Conservation (phyloP, 2,888 invertebrate species). For the Masnerella sp. region DNA sequence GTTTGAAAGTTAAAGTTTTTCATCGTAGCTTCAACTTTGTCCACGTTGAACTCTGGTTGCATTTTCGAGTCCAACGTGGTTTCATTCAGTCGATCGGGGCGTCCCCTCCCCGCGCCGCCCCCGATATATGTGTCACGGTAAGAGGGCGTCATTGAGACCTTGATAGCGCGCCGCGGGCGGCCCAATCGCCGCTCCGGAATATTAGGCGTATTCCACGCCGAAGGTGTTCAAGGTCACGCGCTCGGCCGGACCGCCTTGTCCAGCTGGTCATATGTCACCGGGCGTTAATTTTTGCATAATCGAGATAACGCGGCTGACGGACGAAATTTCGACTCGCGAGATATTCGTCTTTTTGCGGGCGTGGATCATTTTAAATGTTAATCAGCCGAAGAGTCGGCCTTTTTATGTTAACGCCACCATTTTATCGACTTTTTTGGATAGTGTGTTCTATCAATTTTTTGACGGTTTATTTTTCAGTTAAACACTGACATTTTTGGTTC, state of each 20-base stretch:
- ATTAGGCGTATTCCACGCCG: constrained; percentile 33
- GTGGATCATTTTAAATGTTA: too few relatives aligned
- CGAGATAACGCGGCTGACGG: constrained; percentile 13
- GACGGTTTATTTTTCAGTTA: too few relatives aligned
- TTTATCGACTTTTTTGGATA: too few relatives aligned
- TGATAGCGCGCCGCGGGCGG: constrained; percentile 68
- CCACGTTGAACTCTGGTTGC: too few relatives aligned
- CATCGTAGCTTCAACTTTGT: too few relatives aligned
- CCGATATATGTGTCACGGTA: constrained; percentile 73
- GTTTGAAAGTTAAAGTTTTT: too few relatives aligned
- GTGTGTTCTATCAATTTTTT: too few relatives aligned
- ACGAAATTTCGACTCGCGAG: too few relatives aligned
- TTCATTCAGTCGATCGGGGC: constrained; percentile 5
- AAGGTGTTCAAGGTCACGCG: constrained; percentile 44
- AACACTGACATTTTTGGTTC: too few relatives aligned
- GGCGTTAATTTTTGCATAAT: constrained; percentile 21
- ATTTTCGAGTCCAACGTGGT: constrained; percentile 1
- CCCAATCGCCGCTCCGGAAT: constrained; percentile 42
- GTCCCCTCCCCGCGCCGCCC: constrained; percentile 9
- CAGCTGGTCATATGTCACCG: constrained; percentile 34
- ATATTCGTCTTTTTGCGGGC: too few relatives aligned
- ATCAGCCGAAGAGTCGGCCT: too few relatives aligned
- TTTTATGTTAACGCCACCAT: too few relatives aligned
- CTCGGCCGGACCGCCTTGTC: constrained; percentile 36
- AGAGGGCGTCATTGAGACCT: constrained; percentile 68